A percentile compares a stretch with the other conserved stretches of the same genome.
Evolutionary conservation across 2,113 vertebrate genomes (phyloP).

Genomic region (Myiopsitta monachus): DNA sequence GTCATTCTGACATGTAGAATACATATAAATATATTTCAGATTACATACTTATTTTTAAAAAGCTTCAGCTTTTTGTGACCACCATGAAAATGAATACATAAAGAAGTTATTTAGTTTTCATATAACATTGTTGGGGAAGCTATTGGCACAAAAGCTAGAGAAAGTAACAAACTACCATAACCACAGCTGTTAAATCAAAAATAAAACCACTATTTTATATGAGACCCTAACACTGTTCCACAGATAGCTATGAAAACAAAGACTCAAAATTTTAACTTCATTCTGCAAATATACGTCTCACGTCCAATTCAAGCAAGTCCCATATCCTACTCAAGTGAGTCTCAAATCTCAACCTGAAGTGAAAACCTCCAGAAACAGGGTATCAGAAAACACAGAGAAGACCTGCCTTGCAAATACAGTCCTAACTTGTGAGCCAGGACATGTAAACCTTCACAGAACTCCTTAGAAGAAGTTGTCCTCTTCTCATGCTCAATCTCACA

Average conservation of each 20-base stretch:
- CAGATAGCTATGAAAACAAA: neutral
- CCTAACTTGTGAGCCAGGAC: neutral
- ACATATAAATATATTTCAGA: neutral
- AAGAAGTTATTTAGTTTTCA: neutral
- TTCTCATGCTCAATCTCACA: neutral
- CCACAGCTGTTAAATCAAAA: neutral
- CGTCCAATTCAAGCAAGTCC: neutral
- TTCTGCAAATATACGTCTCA: neutral
- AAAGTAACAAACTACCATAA: neutral
- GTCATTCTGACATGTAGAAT: neutral
- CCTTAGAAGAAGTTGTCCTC: neutral
- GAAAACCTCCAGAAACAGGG: neutral
- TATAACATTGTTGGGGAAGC: neutral
- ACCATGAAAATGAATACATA: neutral
- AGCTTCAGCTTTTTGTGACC: neutral
- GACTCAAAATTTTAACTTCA: neutral
- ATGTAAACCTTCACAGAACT: neutral
- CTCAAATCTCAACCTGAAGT: neutral
- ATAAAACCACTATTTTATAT: neutral
- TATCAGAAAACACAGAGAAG: neutral
- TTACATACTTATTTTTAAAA: neutral
- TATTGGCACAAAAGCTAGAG: neutral
- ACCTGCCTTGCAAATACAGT: neutral
- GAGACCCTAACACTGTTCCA: neutral
- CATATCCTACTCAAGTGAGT: neutral